A percentile compares a stretch with the other conserved stretches of the same genome.
phyloP scores from a whole-genome alignment of 2,888 invertebrate species.

The Listrodromus nycthemerus region DNA sequence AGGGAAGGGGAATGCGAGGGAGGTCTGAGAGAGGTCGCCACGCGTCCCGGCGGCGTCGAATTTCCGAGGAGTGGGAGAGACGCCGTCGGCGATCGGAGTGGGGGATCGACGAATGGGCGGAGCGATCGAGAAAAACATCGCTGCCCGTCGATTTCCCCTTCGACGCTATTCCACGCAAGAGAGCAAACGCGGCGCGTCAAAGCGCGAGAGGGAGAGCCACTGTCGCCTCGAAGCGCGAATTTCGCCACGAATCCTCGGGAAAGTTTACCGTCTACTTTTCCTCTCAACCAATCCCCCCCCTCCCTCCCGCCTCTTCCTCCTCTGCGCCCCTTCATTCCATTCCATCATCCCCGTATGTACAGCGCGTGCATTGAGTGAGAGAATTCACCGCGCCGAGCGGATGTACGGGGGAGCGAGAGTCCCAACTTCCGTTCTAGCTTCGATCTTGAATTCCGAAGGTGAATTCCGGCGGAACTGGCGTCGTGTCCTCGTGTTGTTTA shows the following conservation, averaged over 20 bases:
- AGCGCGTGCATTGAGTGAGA: constrained; percentile 51
- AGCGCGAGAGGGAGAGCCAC: constrained; percentile 71
- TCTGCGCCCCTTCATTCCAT: constrained; percentile 82
- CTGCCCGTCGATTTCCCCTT: constrained; percentile 78
- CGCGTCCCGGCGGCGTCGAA: constrained; percentile 82
- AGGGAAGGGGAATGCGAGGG: constrained; percentile 64
- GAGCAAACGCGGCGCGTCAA: constrained; percentile 80
- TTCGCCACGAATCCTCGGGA: constrained; percentile 67
- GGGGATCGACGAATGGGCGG: constrained; percentile 79
- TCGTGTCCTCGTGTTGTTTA: background rate
- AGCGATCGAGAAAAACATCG: constrained; percentile 85
- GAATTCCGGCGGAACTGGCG: background rate
- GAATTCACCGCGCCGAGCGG: background rate
- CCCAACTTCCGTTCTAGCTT: constrained; percentile 26
- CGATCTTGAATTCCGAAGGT: constrained; percentile 11
- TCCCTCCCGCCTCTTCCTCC: constrained; percentile 71
- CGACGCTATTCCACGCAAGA: constrained; percentile 75
- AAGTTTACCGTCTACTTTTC: constrained; percentile 68
- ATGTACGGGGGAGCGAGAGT: background rate
- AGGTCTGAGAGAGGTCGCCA: constrained; percentile 71
- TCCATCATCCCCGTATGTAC: constrained; percentile 73
- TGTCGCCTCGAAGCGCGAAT: constrained; percentile 70
- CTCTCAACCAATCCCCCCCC: constrained; percentile 79
- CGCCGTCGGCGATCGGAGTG: constrained; percentile 78
- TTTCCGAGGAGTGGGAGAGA: constrained; percentile 85